Evolutionary conservation across 2,797 vertebrate species (phyloP).

Genomic region (Helarctos malayanus): DNA sequence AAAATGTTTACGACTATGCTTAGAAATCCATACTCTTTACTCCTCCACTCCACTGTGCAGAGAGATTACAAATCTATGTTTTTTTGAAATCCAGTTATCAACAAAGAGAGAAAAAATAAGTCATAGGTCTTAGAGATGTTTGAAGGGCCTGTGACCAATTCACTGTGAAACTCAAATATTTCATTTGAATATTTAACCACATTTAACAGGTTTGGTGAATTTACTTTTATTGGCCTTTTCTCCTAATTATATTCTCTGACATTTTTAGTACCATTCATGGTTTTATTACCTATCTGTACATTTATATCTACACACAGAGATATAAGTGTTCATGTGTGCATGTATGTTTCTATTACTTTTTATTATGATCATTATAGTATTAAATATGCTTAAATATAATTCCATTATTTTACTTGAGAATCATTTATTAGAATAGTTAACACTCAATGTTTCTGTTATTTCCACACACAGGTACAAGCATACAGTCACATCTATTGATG

Average conservation of each 20-base stretch:
- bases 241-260: neutral
- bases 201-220: neutral
- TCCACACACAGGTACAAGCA: neutral
- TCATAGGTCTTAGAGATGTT: neutral
- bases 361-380: neutral
- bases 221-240: neutral
- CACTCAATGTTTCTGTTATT: neutral
- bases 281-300: neutral
- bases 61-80: neutral
- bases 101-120: constrained; percentile 41
- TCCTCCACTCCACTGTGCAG: neutral
- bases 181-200: neutral
- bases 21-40: neutral
- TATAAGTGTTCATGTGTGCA: neutral
- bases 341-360: neutral
- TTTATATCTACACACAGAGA: neutral
- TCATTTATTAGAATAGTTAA: neutral
- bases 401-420: constrained; percentile 23
- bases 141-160: neutral
- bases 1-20: neutral
- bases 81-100: neutral
- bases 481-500: neutral
- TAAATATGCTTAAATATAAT: neutral
- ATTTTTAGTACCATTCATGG: neutral
- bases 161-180: neutral